Base-by-base conservation (phyloP, 2,113 vertebrate genomes). In the Tetrao urogallus region DNA sequence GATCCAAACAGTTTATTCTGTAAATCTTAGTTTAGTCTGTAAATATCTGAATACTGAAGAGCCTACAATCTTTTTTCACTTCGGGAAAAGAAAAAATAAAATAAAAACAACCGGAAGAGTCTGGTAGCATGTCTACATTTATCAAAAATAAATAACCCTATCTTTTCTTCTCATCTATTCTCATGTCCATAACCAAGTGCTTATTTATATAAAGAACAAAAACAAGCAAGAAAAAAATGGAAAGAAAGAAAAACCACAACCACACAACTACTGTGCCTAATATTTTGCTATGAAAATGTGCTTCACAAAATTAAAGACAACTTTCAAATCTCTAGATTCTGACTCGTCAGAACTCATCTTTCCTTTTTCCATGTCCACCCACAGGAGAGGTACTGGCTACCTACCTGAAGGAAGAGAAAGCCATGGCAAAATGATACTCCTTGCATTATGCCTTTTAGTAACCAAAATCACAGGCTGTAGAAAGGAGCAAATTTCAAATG, bases 261-360 rank as follows among this genome's bases (percentile, higher is more conserved):
- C 25, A 27, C 13, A 43, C 18, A 45, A 32, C 24, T 74, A 61
- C 40, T 54, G 3, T 61, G 36, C 20, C 52, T 27, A 61, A 63
- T 25, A 28, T 67, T 93, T 86, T 88, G 16, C 73, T 67, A 70
- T 58, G 73, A 57, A 77, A 74, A 71, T 75, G 61, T 19, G 47
- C 42, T 90, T 88, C 80, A 63, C 76, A 80, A 86, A 90, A 64
- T 90, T 58, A 89, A 86, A 90, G 67, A 22, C 67, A 83, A 60
- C 64, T 47, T 65, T 56, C 45, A 70, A 71, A 80, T 57, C 30
- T 70, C 47, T 57, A 89, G 70, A 52, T 84, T 47, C 74, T 71
- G 65, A 90, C 61, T 52, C 21, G 67, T 71, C 83, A 78, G 60
- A 89, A 81, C 19, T 92, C 2, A 2, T 56, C 56, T 73, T 74